Conservation (phyloP, 2,113 vertebrate genomes). For the Otocyon megalotis region DNA sequence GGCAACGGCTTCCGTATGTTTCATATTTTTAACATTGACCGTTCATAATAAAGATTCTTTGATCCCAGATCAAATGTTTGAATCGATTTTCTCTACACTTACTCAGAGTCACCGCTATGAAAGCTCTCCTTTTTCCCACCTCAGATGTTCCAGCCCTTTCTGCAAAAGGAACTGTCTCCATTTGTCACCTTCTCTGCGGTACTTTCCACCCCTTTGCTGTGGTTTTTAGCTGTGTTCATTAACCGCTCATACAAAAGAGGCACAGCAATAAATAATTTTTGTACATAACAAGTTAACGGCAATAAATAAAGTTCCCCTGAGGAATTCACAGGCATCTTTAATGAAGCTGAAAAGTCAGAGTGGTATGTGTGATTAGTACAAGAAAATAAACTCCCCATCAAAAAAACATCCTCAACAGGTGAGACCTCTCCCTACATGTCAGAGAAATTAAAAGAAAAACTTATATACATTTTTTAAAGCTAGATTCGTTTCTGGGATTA, state of each 20-base stretch:
- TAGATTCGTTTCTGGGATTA: constrained; percentile 17
- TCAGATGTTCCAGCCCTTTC: constrained; percentile 52
- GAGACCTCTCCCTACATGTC: neutral
- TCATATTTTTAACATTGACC: constrained; percentile 84
- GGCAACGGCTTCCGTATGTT: constrained; percentile 82
- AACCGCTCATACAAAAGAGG: constrained; percentile 55
- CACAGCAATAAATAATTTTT: constrained; percentile 60
- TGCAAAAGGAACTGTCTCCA: constrained; percentile 68
- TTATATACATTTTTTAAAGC: neutral
- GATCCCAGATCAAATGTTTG: constrained; percentile 85
- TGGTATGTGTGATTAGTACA: neutral
- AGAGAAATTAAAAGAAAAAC: constrained; percentile 37
- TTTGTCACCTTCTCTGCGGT: constrained; percentile 66
- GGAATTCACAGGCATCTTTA: constrained; percentile 59
- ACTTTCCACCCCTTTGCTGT: constrained; percentile 65
- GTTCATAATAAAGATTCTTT: constrained; percentile 84
- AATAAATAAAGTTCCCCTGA: constrained; percentile 49
- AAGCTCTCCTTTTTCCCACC: constrained; percentile 55
- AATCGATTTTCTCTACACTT: constrained; percentile 82
- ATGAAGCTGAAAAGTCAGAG: constrained; percentile 22
- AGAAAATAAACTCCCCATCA: neutral
- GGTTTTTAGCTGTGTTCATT: constrained; percentile 74
- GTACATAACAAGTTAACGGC: constrained; percentile 53
- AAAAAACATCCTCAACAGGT: neutral
- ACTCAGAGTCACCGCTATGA: constrained; percentile 76